phyloP scores from a whole-genome alignment of 2,797 vertebrate genomes.

The Carduelis carduelis region DNA sequence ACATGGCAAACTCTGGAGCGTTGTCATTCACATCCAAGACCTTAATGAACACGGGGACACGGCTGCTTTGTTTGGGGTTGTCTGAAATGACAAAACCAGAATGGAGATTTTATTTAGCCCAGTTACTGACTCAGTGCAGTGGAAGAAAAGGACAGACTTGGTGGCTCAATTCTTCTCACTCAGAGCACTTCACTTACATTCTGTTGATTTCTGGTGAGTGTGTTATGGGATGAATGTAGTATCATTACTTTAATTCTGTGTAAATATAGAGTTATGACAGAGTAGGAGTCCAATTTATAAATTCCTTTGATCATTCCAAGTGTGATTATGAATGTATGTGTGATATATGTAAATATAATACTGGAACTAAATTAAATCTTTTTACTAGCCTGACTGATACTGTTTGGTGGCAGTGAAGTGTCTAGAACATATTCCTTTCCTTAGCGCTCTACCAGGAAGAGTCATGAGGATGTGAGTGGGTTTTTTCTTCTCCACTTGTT shows the following conservation, averaged over 20 bases:
- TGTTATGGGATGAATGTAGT: background rate
- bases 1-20: conserved; percentile 87
- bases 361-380: background rate
- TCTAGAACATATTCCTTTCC: background rate
- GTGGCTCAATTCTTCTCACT: background rate
- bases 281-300: background rate
- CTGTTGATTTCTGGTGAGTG: background rate
- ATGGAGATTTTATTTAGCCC: background rate
- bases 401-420: background rate
- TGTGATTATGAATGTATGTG: background rate
- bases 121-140: background rate
- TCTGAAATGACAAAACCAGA: conserved; percentile 75
- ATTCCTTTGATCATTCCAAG: background rate
- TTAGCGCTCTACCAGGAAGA: background rate
- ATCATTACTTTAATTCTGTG: background rate
- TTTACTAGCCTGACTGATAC: background rate
- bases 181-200: background rate
- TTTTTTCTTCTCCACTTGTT: background rate
- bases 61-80: conserved; percentile 86
- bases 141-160: background rate
- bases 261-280: background rate
- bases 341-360: background rate
- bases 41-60: conserved; percentile 86
- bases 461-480: background rate
- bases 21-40: conserved; percentile 95